These are phyloP conservation scores for Mesoclemmys tuberculata DNA, from an alignment of 2,113 vertebrate species.

Conservation along the genomic window DNA sequence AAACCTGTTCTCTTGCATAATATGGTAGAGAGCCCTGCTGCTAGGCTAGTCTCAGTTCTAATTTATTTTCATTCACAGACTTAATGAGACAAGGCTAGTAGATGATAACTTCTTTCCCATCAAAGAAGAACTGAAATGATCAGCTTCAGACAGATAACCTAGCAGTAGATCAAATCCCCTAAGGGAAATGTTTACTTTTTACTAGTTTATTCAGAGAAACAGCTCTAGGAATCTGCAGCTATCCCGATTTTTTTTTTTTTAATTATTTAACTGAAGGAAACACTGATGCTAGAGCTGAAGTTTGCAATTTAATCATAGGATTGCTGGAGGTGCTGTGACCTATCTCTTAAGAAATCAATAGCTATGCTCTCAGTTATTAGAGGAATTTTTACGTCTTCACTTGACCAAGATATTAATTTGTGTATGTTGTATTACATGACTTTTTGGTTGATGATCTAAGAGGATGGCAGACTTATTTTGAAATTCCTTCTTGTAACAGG, in stretches of 20 bases:
- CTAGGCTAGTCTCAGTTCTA: neutral
- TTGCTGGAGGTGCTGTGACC: slow-evolving; percentile 73
- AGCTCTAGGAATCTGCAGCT: slow-evolving; percentile 71
- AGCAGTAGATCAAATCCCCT: slow-evolving; percentile 67
- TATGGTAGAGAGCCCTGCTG: neutral
- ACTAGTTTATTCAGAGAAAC: slow-evolving; percentile 72
- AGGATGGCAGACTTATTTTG: slow-evolving; percentile 34
- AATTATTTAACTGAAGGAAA: slow-evolving; percentile 69
- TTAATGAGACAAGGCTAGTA: slow-evolving; percentile 63
- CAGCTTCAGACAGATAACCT: slow-evolving; percentile 73
- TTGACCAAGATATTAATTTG: slow-evolving; percentile 79
- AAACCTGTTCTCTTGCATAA: neutral
- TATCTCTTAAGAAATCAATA: slow-evolving; percentile 81
- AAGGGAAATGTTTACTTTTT: slow-evolving; percentile 78
- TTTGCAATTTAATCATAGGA: slow-evolving; percentile 80
- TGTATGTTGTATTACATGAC: slow-evolving; percentile 49
- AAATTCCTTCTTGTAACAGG: slow-evolving; percentile 38
- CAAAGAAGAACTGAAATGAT: slow-evolving; percentile 72
- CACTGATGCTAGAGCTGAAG: slow-evolving; percentile 67
- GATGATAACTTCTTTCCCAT: slow-evolving; percentile 56
- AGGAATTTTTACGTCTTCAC: slow-evolving; percentile 72
- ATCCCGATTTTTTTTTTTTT: slow-evolving; percentile 42
- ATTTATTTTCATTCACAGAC: slow-evolving; percentile 60
- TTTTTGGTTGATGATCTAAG: slow-evolving; percentile 56
- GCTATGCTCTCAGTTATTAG: slow-evolving; percentile 72